Evolutionary conservation across 2,888 invertebrate genomes (phyloP), one percentile per base, ranked within the genome.

Genomic region (Folsomia candida): DNA sequence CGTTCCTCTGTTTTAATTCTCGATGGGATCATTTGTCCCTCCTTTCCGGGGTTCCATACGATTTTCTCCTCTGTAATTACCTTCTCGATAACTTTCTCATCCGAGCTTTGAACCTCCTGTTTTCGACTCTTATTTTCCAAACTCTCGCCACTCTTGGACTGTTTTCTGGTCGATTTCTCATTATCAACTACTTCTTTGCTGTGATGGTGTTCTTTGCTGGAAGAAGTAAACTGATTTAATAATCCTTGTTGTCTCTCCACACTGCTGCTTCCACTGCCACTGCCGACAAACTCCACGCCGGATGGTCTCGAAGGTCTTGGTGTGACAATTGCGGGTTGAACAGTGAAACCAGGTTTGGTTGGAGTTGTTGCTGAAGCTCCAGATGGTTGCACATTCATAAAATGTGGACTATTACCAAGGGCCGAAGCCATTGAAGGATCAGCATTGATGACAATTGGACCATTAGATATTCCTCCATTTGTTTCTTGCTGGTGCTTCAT

Each of bases 51-150:
- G 18, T 73, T 78, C 78, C 78, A 78, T 26, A 78, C 71, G 20
- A 78, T 78, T 62, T 76, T 78, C 57, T 79, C 79, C 68, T 78
- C 76, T 0, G 77, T 78, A 59, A 75, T 72, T 0, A 71, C 70
- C 64, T 73, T 77, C 57, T 78, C 78, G 18, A 77, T 72, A 22
- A 74, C 57, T 67, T 77, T 77, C 51, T 76, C 73, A 14, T 71
- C 70, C 3, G 67, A 72, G 22, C 66, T 54, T n/a, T n/a, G 18
- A n/a, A n/a, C n/a, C n/a, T n/a, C n/a, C 2, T 69, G 27, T 26
- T 69, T 68, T 3, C 22, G 24, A 11, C 67, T 51, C 51, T 65
- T 58, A 14, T 64, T 54, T 25, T 74, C 74, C 58, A 57, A 60
- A 61, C 68, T 70, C 26, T 28, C 11, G 24, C 63, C 29, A 3